Conservation (phyloP, 2,797 vertebrate species). For the Neosilurus mollespiculum region DNA sequence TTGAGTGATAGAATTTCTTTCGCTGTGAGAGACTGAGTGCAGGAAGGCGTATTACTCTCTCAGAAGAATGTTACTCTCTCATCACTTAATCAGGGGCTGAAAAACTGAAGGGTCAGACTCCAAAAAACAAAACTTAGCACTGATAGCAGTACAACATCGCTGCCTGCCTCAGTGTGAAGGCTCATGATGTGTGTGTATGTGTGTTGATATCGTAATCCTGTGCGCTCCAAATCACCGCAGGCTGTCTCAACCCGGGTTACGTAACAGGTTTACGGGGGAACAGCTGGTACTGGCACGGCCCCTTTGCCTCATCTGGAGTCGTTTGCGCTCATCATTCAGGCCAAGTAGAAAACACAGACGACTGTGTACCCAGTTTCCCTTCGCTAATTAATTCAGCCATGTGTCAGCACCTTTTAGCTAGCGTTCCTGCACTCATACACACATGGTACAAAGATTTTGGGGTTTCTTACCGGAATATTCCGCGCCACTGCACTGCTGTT, state of each 20-base stretch:
- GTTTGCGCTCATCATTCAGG: constrained; percentile 47
- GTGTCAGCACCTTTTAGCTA: constrained; percentile 37
- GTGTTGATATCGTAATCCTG: constrained; percentile 30
- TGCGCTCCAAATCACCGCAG: constrained; percentile 35
- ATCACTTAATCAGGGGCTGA: constrained; percentile 25
- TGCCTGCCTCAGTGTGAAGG: not conserved
- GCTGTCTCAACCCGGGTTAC: constrained; percentile 43
- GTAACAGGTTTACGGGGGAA: constrained; percentile 48
- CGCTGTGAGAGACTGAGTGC: not conserved
- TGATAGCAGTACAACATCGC: not conserved
- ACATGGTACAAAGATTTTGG: not conserved
- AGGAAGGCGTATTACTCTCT: not conserved
- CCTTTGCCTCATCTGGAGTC: constrained; percentile 43
- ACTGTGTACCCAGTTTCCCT: constrained; percentile 12
- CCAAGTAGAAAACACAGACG: constrained; percentile 43
- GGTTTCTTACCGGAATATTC: not conserved
- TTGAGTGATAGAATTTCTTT: not conserved
- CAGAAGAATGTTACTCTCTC: constrained; percentile 2
- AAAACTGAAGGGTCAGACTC: not conserved
- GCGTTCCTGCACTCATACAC: not conserved
- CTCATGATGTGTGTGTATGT: not conserved
- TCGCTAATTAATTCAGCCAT: constrained; percentile 33
- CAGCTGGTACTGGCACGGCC: constrained; percentile 53
- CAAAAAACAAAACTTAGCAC: constrained; percentile 15
- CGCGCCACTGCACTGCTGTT: not conserved